A percentile compares a stretch with the other conserved stretches of the same genome.
Evolutionary conservation across 2,113 vertebrate species (phyloP).

Genomic region (Muntiacus muntjak): DNA sequence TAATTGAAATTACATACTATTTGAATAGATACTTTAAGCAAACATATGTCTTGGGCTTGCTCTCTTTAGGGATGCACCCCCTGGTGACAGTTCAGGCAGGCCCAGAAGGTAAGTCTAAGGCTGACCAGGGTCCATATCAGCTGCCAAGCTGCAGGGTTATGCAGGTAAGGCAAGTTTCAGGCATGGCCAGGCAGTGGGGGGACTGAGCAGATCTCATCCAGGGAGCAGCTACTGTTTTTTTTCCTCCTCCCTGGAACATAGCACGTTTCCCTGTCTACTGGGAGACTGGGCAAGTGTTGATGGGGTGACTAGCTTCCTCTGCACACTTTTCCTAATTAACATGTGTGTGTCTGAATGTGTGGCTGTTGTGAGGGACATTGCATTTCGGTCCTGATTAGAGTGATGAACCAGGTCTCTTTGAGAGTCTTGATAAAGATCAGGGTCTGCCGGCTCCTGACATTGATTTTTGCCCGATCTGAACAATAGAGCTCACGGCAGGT

Average conservation of each 20-base stretch:
- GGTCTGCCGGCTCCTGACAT: rapidly evolving
- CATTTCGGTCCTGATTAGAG: neutral
- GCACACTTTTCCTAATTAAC: neutral
- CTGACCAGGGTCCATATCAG: rapidly evolving
- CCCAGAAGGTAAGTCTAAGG: neutral
- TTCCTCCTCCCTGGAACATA: neutral
- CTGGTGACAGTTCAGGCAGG: neutral
- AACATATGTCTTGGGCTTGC: neutral
- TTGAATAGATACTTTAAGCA: neutral
- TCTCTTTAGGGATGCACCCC: neutral
- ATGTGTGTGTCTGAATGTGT: neutral
- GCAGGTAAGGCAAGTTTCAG: neutral
- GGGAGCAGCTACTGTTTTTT: neutral
- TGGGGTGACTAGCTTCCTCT: neutral
- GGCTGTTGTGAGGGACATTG: neutral
- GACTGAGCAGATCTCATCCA: too few species aligned
- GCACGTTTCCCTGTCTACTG: neutral
- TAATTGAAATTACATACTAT: neutral
- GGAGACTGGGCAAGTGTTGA: neutral
- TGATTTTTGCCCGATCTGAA: neutral
- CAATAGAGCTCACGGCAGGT: neutral
- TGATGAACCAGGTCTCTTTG: neutral
- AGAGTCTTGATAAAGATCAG: neutral
- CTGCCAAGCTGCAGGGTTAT: neutral
- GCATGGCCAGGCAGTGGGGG: too few species aligned